A percentile compares a stretch with the other conserved stretches of the same genome.
phyloP scores from a whole-genome alignment of 1,140 invertebrate genomes.

The Parasteatoda tepidariorum region DNA sequence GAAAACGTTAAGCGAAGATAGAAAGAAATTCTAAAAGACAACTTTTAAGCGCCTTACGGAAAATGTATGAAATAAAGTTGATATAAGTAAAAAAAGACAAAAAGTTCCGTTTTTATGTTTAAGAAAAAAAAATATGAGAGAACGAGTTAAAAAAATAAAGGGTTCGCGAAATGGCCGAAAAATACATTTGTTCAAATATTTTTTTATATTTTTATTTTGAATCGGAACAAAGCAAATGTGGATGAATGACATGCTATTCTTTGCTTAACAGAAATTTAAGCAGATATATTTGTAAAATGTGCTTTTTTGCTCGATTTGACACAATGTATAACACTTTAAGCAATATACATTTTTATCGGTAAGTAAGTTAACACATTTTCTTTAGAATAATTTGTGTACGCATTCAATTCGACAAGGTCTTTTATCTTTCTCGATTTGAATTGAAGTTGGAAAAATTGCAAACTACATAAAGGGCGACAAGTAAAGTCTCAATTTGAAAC shows the following conservation, averaged over 20 bases:
- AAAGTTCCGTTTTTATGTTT: background rate
- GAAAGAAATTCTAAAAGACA: background rate
- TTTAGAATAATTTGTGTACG: conserved; percentile 19
- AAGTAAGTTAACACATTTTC: background rate
- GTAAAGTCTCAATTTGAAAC: background rate
- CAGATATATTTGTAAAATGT: conserved; percentile 24
- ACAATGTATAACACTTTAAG: background rate
- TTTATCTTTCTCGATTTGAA: background rate
- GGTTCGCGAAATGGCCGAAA: background rate
- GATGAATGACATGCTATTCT: conserved; percentile 20
- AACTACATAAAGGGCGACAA: background rate
- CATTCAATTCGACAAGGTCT: background rate
- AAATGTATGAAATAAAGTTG: conserved; percentile 5
- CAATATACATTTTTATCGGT: background rate
- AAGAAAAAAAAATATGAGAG: no score
- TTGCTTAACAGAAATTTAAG: conserved; percentile 33
- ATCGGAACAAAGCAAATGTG: background rate
- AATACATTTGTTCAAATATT: conserved; percentile 17
- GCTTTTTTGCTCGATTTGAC: conserved; percentile 13
- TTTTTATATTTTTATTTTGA: conserved; percentile 18
- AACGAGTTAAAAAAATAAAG: background rate
- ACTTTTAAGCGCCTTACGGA: background rate
- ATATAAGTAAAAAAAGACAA: background rate
- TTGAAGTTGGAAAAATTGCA: background rate
- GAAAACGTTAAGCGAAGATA: no score